Evolutionary conservation across 2,113 vertebrate genomes (phyloP).

Genomic region (Perca flavescens): DNA sequence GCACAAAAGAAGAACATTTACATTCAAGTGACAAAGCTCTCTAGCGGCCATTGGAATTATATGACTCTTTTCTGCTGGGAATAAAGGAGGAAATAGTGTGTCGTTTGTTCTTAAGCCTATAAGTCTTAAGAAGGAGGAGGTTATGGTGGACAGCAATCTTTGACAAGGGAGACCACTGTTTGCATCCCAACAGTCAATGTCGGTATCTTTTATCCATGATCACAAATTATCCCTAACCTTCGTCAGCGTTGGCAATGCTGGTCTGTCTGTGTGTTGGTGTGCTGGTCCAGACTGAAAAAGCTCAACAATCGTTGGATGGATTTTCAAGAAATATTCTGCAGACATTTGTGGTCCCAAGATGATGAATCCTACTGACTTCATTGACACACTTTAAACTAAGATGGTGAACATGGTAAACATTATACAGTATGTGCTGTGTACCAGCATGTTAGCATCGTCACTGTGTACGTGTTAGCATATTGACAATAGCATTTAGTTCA

Average conservation of each 20-base stretch:
- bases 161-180: not conserved
- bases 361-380: not conserved
- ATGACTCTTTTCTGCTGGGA: not conserved
- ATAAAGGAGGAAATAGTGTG: slow-evolving; percentile 3
- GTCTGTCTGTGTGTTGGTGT: not conserved
- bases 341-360: not conserved
- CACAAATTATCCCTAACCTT: not conserved
- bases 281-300: not conserved
- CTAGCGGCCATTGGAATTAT: not conserved
- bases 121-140: slow-evolving; percentile 2
- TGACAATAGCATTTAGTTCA: not conserved
- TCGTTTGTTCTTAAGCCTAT: not conserved
- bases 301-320: not conserved
- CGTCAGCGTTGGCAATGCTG: not conserved
- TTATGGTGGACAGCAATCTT: not conserved
- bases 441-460: not conserved
- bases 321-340: too few species aligned
- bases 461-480: not conserved
- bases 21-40: not conserved
- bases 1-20: not conserved
- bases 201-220: not conserved
- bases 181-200: not conserved
- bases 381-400: not conserved
- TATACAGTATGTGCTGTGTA: not conserved
- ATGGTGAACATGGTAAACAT: not conserved